These are phyloP conservation scores for Oreochromis grahami DNA, from an alignment of 2,797 vertebrate species.

Conservation along the genomic window DNA sequence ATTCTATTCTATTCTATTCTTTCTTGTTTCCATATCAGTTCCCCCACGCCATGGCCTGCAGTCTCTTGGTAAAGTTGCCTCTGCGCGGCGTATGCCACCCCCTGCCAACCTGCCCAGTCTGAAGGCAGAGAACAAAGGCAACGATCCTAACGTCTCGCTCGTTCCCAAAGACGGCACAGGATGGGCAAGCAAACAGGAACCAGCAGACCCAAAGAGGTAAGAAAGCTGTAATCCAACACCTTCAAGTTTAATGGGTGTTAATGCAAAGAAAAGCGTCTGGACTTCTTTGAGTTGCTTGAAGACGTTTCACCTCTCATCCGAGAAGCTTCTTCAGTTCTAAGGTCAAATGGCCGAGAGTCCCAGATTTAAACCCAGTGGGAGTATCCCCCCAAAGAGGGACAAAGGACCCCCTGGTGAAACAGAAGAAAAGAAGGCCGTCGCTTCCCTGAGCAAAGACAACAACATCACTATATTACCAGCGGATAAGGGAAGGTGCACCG, in stretches of 20 bases:
- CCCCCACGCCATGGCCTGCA: slow-evolving; percentile 97
- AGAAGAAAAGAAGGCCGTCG: too few relatives aligned
- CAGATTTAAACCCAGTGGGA: too few relatives aligned
- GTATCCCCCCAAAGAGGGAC: too few relatives aligned
- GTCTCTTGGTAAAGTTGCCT: slow-evolving; percentile 98
- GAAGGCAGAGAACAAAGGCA: slow-evolving; percentile 99
- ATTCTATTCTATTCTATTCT: neutral
- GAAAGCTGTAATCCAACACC: neutral
- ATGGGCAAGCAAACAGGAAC: slow-evolving; percentile 98
- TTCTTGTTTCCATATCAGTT: slow-evolving; percentile 69
- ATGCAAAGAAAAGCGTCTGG: too few relatives aligned
- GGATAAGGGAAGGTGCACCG: too few relatives aligned
- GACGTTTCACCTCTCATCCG: too few relatives aligned
- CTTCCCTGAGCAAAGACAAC: too few relatives aligned
- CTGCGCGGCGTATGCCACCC: slow-evolving; percentile 96
- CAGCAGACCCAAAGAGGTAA: slow-evolving; percentile 93
- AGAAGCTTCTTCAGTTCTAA: too few relatives aligned
- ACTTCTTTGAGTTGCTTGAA: too few relatives aligned
- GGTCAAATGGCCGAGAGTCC: too few relatives aligned
- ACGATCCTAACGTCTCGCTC: slow-evolving; percentile 96
- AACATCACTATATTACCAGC: too few relatives aligned
- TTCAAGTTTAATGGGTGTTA: neutral
- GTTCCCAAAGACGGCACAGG: slow-evolving; percentile 98
- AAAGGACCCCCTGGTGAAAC: too few relatives aligned
- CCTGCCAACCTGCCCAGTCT: slow-evolving; percentile 96